Percentiles rank a stretch among this genome's conserved stretches.
These are phyloP conservation scores for Halocaridina rubra DNA, from an alignment of 2,888 invertebrate genomes.

Conservation along the genomic window DNA sequence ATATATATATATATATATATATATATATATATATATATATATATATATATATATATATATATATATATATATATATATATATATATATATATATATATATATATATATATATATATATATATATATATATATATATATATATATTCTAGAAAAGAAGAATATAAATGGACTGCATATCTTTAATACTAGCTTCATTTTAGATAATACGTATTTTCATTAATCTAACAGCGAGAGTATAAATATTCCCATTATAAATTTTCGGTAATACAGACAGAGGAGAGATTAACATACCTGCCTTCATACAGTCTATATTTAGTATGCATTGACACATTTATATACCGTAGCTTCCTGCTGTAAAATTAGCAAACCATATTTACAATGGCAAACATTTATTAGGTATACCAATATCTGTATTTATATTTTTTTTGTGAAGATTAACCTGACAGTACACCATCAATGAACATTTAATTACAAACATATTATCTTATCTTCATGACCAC, in stretches of 20 bases:
- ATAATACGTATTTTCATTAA: not conserved
- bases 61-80: conserved; percentile 1
- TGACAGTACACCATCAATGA: too few relatives aligned
- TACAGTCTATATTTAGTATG: too few relatives aligned
- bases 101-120: conserved; percentile 20
- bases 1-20: conserved; percentile 23
- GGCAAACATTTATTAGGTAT: too few relatives aligned
- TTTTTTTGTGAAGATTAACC: too few relatives aligned
- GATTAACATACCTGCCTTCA: too few relatives aligned
- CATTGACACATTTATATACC: too few relatives aligned
- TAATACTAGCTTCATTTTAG: not conserved
- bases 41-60: conserved; percentile 20
- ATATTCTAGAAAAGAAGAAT: not conserved
- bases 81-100: conserved; percentile 28
- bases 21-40: conserved; percentile 18
- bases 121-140: conserved; percentile 19
- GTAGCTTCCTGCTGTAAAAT: too few relatives aligned
- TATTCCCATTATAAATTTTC: not conserved
- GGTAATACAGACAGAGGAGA: not conserved
- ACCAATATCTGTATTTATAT: too few relatives aligned
- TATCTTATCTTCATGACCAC: too few relatives aligned
- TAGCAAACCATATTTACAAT: too few relatives aligned
- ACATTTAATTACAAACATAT: too few relatives aligned
- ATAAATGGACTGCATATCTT: not conserved
- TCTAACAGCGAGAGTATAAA: not conserved